These are phyloP conservation scores for Zhuqinia jingwanae DNA, from an alignment of 2,888 invertebrate species.

Conservation along the genomic window DNA sequence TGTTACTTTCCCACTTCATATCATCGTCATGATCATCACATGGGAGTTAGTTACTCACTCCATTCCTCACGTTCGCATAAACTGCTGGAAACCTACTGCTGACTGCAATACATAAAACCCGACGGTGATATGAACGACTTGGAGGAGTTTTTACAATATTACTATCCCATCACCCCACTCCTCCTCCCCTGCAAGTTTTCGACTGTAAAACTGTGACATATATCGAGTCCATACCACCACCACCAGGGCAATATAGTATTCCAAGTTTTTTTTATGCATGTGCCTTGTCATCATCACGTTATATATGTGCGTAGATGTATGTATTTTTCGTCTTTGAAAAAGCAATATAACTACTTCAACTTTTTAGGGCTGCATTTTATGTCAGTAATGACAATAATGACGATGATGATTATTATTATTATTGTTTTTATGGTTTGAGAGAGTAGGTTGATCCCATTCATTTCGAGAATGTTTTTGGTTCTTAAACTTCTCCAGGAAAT, in stretches of 20 bases:
- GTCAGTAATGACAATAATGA: slow-evolving; percentile 64
- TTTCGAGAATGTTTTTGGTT: slow-evolving; percentile 32
- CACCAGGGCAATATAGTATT: neutral
- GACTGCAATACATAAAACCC: neutral
- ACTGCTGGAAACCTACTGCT: neutral
- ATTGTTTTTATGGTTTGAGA: slow-evolving; percentile 28
- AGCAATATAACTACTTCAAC: slow-evolving; percentile 22
- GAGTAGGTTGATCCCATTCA: slow-evolving; percentile 56
- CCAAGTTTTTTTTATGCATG: too few species aligned
- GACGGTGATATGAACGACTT: too few species aligned
- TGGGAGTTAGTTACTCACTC: slow-evolving; percentile 62
- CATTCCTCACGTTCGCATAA: slow-evolving; percentile 4
- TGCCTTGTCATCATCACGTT: neutral
- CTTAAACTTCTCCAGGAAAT: slow-evolving; percentile 31
- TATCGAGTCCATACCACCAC: slow-evolving; percentile 3
- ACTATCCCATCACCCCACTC: slow-evolving; percentile 19
- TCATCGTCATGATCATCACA: slow-evolving; percentile 51
- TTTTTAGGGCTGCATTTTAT: slow-evolving; percentile 61
- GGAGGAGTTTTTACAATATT: slow-evolving; percentile 48
- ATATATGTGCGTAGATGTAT: neutral
- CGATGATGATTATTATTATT: slow-evolving; percentile 59
- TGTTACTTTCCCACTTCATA: slow-evolving; percentile 72
- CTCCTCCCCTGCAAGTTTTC: slow-evolving; percentile 15
- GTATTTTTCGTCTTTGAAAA: neutral
- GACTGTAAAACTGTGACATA: slow-evolving; percentile 9